phyloP scores from a whole-genome alignment of 2,888 invertebrate species.

The Celastrina argiolus region DNA sequence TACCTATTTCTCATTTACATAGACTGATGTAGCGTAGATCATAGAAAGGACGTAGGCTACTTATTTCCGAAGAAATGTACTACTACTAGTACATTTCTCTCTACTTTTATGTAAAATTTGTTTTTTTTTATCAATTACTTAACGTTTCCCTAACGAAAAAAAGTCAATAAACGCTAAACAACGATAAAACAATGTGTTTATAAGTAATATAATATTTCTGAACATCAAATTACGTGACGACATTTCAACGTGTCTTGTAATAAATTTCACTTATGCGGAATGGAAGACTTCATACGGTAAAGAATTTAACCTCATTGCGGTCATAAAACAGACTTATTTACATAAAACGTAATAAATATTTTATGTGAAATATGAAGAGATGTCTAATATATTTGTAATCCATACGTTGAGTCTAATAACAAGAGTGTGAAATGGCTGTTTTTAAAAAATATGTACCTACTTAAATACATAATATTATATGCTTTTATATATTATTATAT shows the following conservation, averaged over 20 bases:
- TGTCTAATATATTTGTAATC: background rate
- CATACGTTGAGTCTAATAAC: background rate
- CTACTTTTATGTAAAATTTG: no score
- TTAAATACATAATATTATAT: no score
- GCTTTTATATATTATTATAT: no score
- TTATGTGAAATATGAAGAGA: background rate
- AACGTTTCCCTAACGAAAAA: no score
- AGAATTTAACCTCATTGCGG: conserved; percentile 9
- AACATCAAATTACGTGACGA: conserved; percentile 17
- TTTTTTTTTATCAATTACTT: no score
- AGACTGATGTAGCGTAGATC: no score
- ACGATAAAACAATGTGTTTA: background rate
- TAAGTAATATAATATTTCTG: conserved; percentile 8
- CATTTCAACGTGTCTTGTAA: conserved; percentile 14
- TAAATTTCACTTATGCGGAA: conserved; percentile 14
- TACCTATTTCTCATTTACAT: no score
- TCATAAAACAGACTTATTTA: conserved; percentile 11
- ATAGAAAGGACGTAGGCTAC: no score
- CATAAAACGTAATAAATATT: conserved; percentile 11
- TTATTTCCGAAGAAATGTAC: no score
- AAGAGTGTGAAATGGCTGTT: background rate
- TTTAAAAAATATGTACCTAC: background rate
- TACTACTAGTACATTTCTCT: no score
- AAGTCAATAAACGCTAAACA: no score
- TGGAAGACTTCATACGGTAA: conserved; percentile 7